Conservation (phyloP, 2,888 invertebrate genomes). For the Mythimna pallens region DNA sequence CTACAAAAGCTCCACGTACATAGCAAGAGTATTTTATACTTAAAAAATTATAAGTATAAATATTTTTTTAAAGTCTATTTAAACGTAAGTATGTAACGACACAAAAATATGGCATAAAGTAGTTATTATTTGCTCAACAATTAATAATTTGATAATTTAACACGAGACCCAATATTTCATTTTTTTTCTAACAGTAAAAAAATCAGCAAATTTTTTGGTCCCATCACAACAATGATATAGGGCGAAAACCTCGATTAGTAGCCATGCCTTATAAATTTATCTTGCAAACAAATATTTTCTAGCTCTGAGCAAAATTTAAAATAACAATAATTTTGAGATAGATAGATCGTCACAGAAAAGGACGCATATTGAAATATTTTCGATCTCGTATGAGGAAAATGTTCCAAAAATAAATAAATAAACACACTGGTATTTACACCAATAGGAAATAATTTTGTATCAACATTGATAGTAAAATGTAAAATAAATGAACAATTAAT, state of each 20-base stretch:
- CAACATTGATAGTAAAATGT: conserved; percentile 5
- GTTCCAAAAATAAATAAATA: not conserved
- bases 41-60: too few species aligned
- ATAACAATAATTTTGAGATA: conserved; percentile 12
- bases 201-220: conserved; percentile 76
- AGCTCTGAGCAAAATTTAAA: conserved; percentile 41
- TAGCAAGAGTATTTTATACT: too few species aligned
- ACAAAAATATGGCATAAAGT: conserved; percentile 45
- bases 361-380: conserved; percentile 11
- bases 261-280: conserved; percentile 33
- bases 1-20: too few species aligned
- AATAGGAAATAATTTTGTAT: not conserved
- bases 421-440: not conserved
- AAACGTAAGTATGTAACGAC: conserved; percentile 7
- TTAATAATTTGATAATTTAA: conserved; percentile 33
- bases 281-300: conserved; percentile 30
- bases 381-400: not conserved
- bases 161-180: conserved; percentile 57
- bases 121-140: conserved; percentile 28
- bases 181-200: conserved; percentile 55
- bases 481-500: not conserved
- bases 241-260: conserved; percentile 53
- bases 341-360: conserved; percentile 7
- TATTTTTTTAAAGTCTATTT: too few species aligned
- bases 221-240: conserved; percentile 75